Conservation (phyloP, 2,113 vertebrate species). For the Anguilla rostrata region DNA sequence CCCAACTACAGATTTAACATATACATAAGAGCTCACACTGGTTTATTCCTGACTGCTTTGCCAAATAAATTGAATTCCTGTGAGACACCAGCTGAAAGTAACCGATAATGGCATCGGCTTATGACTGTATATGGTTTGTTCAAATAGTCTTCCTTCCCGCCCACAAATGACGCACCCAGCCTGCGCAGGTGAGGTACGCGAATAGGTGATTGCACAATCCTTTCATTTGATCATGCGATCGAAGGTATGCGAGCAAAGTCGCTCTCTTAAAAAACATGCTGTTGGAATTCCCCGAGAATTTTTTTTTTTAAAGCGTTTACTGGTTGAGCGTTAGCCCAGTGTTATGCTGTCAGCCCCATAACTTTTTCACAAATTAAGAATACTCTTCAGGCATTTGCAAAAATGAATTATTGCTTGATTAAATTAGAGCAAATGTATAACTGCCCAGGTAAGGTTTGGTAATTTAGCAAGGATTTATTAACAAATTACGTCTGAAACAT, state of each 20-base stretch:
- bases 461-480: not conserved
- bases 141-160: not conserved
- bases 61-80: no score
- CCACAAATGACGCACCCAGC: not conserved
- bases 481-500: not conserved
- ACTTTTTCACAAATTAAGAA: not conserved
- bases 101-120: not conserved
- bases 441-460: not conserved
- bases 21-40: no score
- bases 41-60: no score
- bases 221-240: not conserved
- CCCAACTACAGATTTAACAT: no score
- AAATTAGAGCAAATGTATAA: not conserved
- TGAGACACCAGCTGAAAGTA: no score
- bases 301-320: not conserved
- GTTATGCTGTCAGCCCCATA: not conserved
- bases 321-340: not conserved
- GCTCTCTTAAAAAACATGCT: not conserved
- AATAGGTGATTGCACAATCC: not conserved
- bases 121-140: not conserved
- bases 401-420: not conserved
- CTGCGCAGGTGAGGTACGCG: not conserved
- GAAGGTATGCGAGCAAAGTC: not conserved
- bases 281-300: not conserved
- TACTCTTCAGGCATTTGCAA: not conserved